Conservation (phyloP, 1,140 invertebrate species). For the Yoshiicerus persimilis region DNA sequence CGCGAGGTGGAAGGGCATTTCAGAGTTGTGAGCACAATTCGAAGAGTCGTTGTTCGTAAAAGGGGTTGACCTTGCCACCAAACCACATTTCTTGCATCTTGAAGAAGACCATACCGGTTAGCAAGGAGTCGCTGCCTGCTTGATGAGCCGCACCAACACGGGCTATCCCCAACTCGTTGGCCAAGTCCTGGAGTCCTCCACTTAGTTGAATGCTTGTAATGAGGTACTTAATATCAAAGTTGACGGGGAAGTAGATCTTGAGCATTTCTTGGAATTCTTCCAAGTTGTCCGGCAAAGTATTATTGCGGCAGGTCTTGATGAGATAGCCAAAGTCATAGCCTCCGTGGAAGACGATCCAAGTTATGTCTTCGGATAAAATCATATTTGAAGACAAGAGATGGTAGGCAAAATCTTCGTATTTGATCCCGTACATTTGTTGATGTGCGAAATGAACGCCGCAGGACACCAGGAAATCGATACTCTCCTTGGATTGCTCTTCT, state of each 20-base stretch:
- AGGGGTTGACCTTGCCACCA: too few species aligned
- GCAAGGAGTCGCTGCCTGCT: constrained; percentile 92
- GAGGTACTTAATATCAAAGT: constrained; percentile 63
- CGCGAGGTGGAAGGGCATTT: too few species aligned
- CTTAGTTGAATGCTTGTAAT: constrained; percentile 97
- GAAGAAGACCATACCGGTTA: constrained; percentile 97
- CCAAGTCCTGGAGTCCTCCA: constrained; percentile 93
- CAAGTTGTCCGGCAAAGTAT: not conserved
- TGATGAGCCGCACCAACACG: constrained; percentile 95
- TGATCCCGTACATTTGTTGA: constrained; percentile 95
- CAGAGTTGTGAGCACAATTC: too few species aligned
- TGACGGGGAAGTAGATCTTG: not conserved
- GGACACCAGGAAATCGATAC: constrained; percentile 91
- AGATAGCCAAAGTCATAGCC: constrained; percentile 98
- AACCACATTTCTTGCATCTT: constrained; percentile 59
- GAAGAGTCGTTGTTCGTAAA: too few species aligned
- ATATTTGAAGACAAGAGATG: constrained; percentile 76
- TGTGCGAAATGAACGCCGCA: constrained; percentile 97
- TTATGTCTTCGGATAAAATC: constrained; percentile 90
- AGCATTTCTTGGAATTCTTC: not conserved
- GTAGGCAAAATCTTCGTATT: constrained; percentile 60
- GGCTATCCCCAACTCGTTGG: constrained; percentile 82
- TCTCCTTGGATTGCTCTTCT: constrained; percentile 98
- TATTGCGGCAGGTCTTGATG: constrained; percentile 77
- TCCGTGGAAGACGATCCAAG: constrained; percentile 95